A percentile compares a stretch with the other conserved stretches of the same genome.
These are phyloP conservation scores for Hemibagrus wyckioides DNA, from an alignment of 2,113 vertebrate species.

Conservation along the genomic window DNA sequence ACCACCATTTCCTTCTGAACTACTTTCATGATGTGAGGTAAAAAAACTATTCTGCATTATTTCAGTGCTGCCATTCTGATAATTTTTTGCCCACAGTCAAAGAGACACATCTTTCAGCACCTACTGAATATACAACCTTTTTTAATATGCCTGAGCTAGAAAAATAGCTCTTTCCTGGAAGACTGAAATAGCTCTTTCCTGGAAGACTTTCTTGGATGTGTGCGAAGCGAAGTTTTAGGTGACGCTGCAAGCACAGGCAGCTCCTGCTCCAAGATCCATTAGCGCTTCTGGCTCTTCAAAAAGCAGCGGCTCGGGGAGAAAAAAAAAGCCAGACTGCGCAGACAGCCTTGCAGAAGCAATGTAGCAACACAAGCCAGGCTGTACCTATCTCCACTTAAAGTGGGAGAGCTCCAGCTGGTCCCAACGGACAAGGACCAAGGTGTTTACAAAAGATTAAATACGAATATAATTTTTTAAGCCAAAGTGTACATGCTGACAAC, in stretches of 20 bases:
- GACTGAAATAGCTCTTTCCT: slow-evolving; percentile 53
- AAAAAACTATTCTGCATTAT: neutral
- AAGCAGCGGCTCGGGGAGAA: slow-evolving; percentile 20
- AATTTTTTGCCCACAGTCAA: neutral
- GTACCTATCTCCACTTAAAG: neutral
- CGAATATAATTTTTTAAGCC: neutral
- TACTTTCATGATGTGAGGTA: neutral
- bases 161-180: slow-evolving; percentile 66
- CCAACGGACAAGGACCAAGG: neutral
- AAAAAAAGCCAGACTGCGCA: slow-evolving; percentile 21
- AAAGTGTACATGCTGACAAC: too few species aligned
- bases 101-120: slow-evolving; percentile 54
- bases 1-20: neutral
- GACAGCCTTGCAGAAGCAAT: neutral
- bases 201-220: slow-evolving; percentile 53
- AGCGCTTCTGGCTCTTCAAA: slow-evolving; percentile 44
- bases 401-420: slow-evolving; percentile 34
- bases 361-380: neutral
- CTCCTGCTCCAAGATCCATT: slow-evolving; percentile 49
- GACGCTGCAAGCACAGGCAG: slow-evolving; percentile 57
- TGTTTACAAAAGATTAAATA: neutral
- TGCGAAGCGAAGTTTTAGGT: slow-evolving; percentile 49
- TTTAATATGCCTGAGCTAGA: slow-evolving; percentile 59
- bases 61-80: neutral
- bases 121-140: slow-evolving; percentile 57